Evolutionary conservation across 2,797 vertebrate species (phyloP).

Genomic region (Miichthys miiuy): DNA sequence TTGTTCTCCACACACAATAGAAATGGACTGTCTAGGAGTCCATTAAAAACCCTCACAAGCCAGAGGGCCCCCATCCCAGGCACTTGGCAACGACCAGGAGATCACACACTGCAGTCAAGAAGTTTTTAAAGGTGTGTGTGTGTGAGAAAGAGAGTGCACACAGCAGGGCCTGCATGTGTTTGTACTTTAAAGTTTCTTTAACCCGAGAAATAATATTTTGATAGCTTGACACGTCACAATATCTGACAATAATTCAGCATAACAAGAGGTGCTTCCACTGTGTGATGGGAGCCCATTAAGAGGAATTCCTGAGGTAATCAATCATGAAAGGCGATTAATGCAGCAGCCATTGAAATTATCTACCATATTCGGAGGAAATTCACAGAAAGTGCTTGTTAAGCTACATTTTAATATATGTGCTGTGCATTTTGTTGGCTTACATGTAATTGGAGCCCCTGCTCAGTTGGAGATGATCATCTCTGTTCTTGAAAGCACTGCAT

Average conservation of each 20-base stretch:
- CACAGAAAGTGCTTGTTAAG: constrained; percentile 36
- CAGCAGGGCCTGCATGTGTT: not conserved
- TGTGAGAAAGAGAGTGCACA: not conserved
- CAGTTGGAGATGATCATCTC: constrained; percentile 15
- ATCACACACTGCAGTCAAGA: constrained; percentile 77
- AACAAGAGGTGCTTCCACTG: constrained; percentile 57
- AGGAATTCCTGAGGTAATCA: constrained; percentile 68
- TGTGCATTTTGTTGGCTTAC: constrained; percentile 36
- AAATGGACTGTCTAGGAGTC: constrained; percentile 90
- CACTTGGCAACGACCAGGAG: constrained; percentile 78
- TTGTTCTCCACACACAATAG: constrained; percentile 88
- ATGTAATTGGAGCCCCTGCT: constrained; percentile 18
- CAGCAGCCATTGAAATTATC: constrained; percentile 48
- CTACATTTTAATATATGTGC: constrained; percentile 33
- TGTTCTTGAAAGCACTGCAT: constrained; percentile 19
- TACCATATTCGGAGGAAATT: constrained; percentile 42
- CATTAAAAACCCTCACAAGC: constrained; percentile 88
- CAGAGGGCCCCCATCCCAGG: constrained; percentile 76
- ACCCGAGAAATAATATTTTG: constrained; percentile 65
- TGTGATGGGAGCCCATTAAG: constrained; percentile 63
- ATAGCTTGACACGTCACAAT: constrained; percentile 55
- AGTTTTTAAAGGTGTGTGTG: constrained; percentile 64
- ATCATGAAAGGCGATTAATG: constrained; percentile 72
- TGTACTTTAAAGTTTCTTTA: constrained; percentile 40
- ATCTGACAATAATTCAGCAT: constrained; percentile 61